phyloP scores from a whole-genome alignment of 2,888 invertebrate species.

The Cheilosia soror region DNA sequence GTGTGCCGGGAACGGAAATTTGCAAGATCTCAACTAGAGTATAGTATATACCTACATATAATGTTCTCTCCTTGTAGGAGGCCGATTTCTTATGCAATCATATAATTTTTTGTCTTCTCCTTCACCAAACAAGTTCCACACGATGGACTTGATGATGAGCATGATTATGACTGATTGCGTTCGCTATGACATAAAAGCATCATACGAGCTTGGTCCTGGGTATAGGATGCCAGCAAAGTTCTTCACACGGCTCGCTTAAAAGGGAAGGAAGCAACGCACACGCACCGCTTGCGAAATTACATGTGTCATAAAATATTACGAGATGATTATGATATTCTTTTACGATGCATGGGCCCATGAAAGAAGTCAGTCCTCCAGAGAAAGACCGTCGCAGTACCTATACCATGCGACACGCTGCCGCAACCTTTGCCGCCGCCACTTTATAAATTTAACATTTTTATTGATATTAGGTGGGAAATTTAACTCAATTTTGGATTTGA shows the following conservation, averaged over 20 bases:
- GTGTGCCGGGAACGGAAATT: constrained; percentile 51
- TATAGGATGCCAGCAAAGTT: constrained; percentile 25
- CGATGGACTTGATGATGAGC: constrained; percentile 55
- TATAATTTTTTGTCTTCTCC: not conserved
- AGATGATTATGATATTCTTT: constrained; percentile 82
- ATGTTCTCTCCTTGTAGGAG: constrained; percentile 19
- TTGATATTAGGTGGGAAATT: constrained; percentile 70
- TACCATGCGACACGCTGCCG: constrained; percentile 29
- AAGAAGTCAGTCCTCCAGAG: constrained; percentile 49
- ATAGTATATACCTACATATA: constrained; percentile 1
- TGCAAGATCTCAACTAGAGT: constrained; percentile 41
- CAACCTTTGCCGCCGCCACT: constrained; percentile 52
- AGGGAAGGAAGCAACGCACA: constrained; percentile 36
- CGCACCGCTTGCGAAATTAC: constrained; percentile 75
- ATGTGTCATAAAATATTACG: constrained; percentile 77
- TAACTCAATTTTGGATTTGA: constrained; percentile 68
- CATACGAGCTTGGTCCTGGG: constrained; percentile 36
- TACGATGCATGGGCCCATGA: constrained; percentile 74
- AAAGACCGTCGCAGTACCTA: too few relatives aligned
- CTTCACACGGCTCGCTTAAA: not conserved
- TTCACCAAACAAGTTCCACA: constrained; percentile 30
- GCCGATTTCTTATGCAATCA: constrained; percentile 46
- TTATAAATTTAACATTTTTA: constrained; percentile 69
- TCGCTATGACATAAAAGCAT: constrained; percentile 47
- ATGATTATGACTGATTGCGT: constrained; percentile 71